Conservation (phyloP, 2,888 invertebrate species). For the Osedax fenrisi region DNA sequence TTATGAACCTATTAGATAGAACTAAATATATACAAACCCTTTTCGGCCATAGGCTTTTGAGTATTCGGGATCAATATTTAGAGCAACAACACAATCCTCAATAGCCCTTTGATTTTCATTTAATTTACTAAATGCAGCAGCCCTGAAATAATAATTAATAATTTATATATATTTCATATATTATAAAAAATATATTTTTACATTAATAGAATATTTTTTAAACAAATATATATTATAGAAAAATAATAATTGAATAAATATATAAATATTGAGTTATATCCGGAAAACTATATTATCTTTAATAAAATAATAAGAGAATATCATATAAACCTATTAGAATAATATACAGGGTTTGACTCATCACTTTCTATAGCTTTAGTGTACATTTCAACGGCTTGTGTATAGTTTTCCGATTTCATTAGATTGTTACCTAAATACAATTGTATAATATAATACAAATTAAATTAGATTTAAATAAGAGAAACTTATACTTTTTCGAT, state of each 20-base stretch:
- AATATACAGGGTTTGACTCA: conserved; percentile 79
- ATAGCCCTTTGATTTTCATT: conserved; percentile 72
- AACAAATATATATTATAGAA: not conserved
- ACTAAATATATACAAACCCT: no score
- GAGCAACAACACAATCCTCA: conserved; percentile 76
- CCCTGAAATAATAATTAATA: no score
- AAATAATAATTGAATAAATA: not conserved
- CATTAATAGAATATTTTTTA: not conserved
- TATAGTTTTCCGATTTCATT: conserved; percentile 68
- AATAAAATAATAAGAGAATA: not conserved
- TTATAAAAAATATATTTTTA: not conserved
- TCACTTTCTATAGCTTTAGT: conserved; percentile 77
- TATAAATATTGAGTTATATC: not conserved
- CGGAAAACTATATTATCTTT: not conserved
- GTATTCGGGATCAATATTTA: conserved; percentile 76
- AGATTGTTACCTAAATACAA: conserved; percentile 52
- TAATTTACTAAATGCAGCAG: conserved; percentile 82
- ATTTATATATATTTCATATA: no score
- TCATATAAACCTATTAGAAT: conserved; percentile 65
- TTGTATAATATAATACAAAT: no score
- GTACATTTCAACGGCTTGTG: conserved; percentile 71
- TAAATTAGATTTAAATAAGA: no score
- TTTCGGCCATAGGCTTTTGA: conserved; percentile 87
- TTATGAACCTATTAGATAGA: no score
- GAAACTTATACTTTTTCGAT: no score